phyloP scores from a whole-genome alignment of 2,113 vertebrate genomes.

The Noctilio leporinus region DNA sequence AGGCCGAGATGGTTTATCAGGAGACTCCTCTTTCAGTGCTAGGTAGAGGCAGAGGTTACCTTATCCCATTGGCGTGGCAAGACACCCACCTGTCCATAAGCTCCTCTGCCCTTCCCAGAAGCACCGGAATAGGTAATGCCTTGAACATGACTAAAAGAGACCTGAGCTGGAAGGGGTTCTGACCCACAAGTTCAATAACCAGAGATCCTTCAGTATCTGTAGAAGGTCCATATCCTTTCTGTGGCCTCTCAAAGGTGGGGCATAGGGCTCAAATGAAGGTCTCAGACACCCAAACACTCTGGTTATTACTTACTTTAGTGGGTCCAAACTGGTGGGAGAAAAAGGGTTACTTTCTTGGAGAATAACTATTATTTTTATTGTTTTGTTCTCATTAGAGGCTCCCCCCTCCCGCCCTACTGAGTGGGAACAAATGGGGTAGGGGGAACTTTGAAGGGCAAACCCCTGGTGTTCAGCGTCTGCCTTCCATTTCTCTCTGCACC shows the following conservation, averaged over 20 bases:
- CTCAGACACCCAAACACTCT: background rate
- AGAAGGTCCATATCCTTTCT: background rate
- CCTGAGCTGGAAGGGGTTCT: no score
- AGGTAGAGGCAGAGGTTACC: background rate
- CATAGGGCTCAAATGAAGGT: background rate
- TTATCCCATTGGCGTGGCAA: background rate
- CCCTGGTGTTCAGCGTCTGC: background rate
- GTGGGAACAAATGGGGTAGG: background rate
- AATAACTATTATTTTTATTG: conserved; percentile 41
- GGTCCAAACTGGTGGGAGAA: background rate
- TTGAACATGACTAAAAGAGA: conserved; percentile 85
- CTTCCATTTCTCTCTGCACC: background rate
- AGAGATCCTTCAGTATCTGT: background rate
- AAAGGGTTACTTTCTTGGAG: background rate
- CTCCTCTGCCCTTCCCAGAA: background rate
- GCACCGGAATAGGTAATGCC: conserved; percentile 62
- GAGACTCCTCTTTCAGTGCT: background rate
- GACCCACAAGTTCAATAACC: background rate
- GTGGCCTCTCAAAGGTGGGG: background rate
- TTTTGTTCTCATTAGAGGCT: conserved; percentile 1
- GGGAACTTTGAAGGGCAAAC: background rate
- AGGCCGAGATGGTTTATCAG: background rate
- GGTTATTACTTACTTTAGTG: conserved; percentile 50
- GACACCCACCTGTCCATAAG: background rate
- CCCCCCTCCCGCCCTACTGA: background rate